Conservation (phyloP, 2,113 vertebrate species). For the Budorcas taxicolor region DNA sequence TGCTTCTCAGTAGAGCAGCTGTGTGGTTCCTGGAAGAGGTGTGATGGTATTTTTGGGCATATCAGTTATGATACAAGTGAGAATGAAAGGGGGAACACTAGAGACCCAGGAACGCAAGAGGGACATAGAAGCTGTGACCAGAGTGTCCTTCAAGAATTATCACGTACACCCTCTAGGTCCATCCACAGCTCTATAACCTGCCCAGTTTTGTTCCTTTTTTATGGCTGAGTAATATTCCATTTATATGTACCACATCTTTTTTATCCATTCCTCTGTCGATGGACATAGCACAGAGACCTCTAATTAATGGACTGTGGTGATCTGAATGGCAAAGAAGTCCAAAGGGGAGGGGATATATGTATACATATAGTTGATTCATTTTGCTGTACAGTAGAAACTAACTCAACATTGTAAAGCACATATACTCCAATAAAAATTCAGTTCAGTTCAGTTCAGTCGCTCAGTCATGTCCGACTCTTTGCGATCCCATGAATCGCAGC, state of each 20-base stretch:
- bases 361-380: neutral
- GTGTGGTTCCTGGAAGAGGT: neutral
- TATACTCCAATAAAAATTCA: neutral
- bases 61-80: neutral
- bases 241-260: neutral
- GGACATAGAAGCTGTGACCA: neutral
- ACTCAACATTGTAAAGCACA: neutral
- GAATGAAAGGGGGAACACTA: neutral
- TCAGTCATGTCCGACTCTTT: too few relatives aligned
- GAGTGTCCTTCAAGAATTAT: neutral
- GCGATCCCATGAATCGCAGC: rapidly evolving
- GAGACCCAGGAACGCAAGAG: neutral
- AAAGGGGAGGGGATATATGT: neutral
- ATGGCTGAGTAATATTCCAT: neutral
- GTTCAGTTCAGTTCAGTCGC: too few relatives aligned
- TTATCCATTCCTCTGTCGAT: neutral
- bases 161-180: neutral
- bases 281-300: neutral
- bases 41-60: neutral
- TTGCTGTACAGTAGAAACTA: neutral
- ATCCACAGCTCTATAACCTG: neutral
- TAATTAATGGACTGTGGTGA: neutral
- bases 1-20: neutral
- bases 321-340: neutral
- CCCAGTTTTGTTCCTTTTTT: neutral